A percentile compares a stretch with the other conserved stretches of the same genome.
These are phyloP conservation scores for Glossophaga mutica DNA, from an alignment of 2,797 vertebrate species.

Conservation along the genomic window DNA sequence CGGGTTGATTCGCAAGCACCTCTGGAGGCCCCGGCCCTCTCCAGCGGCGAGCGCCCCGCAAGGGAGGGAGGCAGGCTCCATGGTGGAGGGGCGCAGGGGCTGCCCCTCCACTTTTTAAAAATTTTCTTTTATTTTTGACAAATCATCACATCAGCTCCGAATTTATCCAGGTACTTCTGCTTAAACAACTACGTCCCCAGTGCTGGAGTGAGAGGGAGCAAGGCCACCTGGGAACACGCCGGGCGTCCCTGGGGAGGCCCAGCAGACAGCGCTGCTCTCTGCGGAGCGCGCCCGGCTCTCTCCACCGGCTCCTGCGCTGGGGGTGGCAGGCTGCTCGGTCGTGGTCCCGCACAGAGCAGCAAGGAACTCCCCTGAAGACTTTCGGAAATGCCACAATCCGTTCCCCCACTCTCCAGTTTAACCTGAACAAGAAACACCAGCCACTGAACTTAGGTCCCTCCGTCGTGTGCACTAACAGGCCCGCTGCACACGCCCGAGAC, in stretches of 20 bases:
- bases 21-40: background rate
- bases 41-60: fast-evolving
- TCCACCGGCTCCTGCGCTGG: too few relatives aligned
- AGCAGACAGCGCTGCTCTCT: too few relatives aligned
- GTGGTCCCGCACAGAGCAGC: fast-evolving
- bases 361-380: background rate
- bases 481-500: background rate
- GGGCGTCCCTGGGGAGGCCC: too few relatives aligned
- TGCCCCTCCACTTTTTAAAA: too few relatives aligned
- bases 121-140: background rate
- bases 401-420: background rate
- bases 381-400: background rate
- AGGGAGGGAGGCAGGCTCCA: fast-evolving
- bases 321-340: fast-evolving
- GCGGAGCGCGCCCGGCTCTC: too few relatives aligned
- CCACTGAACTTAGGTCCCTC: background rate
- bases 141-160: background rate
- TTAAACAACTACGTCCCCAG: background rate
- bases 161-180: background rate
- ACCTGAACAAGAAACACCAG: background rate
- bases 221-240: background rate
- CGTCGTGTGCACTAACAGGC: fast-evolving
- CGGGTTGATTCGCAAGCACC: fast-evolving
- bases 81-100: too few relatives aligned
- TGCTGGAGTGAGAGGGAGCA: background rate